Evolutionary conservation across 2,888 invertebrate species (phyloP).

Genomic region (Thecophora atra): DNA sequence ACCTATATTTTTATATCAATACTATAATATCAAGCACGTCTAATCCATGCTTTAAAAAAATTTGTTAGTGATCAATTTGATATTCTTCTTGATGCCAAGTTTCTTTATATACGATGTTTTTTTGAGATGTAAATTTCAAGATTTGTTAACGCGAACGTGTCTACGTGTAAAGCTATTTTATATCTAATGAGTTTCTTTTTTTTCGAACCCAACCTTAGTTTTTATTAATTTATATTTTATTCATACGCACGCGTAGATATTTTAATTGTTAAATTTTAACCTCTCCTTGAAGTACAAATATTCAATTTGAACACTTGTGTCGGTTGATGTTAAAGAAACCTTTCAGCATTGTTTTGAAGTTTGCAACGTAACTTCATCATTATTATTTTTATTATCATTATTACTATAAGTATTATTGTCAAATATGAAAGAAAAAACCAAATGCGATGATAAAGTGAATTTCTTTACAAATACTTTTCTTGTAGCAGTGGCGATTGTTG

Average conservation of each 20-base stretch:
- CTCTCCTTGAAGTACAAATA: conserved; percentile 10
- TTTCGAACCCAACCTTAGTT: conserved; percentile 9
- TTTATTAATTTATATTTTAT: conserved; percentile 28
- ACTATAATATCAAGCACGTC: too few relatives aligned
- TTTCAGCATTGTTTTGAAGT: background rate
- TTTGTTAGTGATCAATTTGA: background rate
- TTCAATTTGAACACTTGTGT: too few relatives aligned
- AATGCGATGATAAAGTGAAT: too few relatives aligned
- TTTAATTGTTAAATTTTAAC: conserved; percentile 16
- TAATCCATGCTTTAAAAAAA: background rate
- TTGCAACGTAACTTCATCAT: background rate
- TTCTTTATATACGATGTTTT: background rate
- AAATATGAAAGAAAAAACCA: too few relatives aligned
- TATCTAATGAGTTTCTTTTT: too few relatives aligned
- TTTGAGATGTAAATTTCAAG: too few relatives aligned
- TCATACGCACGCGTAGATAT: conserved; percentile 16
- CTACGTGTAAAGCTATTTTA: background rate
- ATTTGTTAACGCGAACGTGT: too few relatives aligned
- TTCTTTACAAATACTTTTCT: too few relatives aligned
- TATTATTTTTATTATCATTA: background rate
- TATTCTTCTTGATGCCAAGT: background rate
- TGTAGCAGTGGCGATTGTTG: too few relatives aligned
- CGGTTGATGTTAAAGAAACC: background rate
- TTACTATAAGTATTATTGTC: too few relatives aligned
- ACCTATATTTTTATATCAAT: too few relatives aligned